Evolutionary conservation across 2,797 vertebrate genomes (phyloP).

Genomic region (Danio choprae): DNA sequence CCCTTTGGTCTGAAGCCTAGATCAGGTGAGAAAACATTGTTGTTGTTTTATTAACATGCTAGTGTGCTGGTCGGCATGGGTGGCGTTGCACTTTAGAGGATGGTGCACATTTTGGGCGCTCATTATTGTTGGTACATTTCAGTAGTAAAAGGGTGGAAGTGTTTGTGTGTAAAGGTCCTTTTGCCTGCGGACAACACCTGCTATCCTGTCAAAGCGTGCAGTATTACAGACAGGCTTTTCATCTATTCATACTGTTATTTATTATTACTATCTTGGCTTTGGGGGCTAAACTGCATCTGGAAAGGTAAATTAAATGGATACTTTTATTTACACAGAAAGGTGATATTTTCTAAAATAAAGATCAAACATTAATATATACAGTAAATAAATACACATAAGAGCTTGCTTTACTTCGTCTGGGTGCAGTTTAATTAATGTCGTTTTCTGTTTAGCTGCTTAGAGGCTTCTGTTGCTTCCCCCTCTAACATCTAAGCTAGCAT

Average conservation of each 20-base stretch:
- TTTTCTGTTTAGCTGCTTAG: slow-evolving; percentile 26
- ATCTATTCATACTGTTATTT: not conserved
- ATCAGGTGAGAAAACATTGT: slow-evolving; percentile 84
- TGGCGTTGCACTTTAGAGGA: slow-evolving; percentile 4
- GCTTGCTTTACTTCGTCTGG: slow-evolving; percentile 19
- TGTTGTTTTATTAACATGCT: slow-evolving; percentile 4
- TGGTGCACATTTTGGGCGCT: slow-evolving; percentile 12
- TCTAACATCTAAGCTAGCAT: slow-evolving; percentile 35
- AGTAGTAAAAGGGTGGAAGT: not conserved
- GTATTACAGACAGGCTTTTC: not conserved
- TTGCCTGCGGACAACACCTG: slow-evolving; percentile 1
- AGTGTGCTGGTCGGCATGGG: not conserved
- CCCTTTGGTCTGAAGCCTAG: slow-evolving; percentile 92
- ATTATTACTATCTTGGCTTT: not conserved
- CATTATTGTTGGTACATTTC: not conserved
- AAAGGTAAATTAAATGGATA: not conserved
- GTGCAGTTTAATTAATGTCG: slow-evolving; percentile 28
- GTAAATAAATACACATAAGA: not conserved
- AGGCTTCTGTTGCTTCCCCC: slow-evolving; percentile 19
- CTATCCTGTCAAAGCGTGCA: slow-evolving; percentile 6
- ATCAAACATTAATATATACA: not conserved
- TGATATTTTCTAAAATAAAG: not conserved
- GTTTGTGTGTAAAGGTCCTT: slow-evolving; percentile 19
- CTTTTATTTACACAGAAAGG: not conserved
- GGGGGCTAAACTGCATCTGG: slow-evolving; percentile 9